Base-by-base conservation (phyloP, 2,797 vertebrate species). In the Myotis planiceps region DNA sequence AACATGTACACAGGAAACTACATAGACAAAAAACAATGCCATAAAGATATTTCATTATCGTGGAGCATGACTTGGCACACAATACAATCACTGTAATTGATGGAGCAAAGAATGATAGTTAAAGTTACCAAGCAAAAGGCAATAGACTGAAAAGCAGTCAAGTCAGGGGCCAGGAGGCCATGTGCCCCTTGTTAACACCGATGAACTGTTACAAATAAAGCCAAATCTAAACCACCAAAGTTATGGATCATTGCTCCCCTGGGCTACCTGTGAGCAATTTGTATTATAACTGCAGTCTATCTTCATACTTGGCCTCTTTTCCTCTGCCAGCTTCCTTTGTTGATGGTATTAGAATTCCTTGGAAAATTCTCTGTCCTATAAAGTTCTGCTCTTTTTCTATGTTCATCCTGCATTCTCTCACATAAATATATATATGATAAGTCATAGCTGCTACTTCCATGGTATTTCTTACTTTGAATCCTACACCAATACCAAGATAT, bases 41-140 rank as follows among this genome's bases (percentile, higher is more conserved):
- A 60, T 60, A 55, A 66, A 79, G 87, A 45, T 47, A 12, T 86
- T 88, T 75, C 42, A 76, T 92, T 93, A 78, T 81, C 16, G 47
- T 83, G 6, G 14, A 82, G 49, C 32, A 29, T 69, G 63, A 81
- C 42, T 83, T 95, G 32, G 29, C 60, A 66, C 37, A 72, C 19
- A 55, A 63, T 29, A 53, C 25, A 71, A 74, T 92, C 45, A 60
- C 12, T 88, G 34, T 63, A 74, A 88, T 72, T 93, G 75, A 72
- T 3, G 60, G 63, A 90, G 27, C 37, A 91, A 92, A 88, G 69
- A 94, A 71, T 58, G 21, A 78, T 68, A 29, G 45, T 80, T 76
- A 32, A 88, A 84, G 29, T 85, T 78, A 92, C 27, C n/a, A n/a
- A 88, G 32, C 39, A 79, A 96, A 94, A 79, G 75, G n/a, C 25